Percentiles rank a stretch among this genome's conserved stretches.
These are phyloP conservation scores for Columba janthina DNA, from an alignment of 2,113 vertebrate species.

Conservation along the genomic window DNA sequence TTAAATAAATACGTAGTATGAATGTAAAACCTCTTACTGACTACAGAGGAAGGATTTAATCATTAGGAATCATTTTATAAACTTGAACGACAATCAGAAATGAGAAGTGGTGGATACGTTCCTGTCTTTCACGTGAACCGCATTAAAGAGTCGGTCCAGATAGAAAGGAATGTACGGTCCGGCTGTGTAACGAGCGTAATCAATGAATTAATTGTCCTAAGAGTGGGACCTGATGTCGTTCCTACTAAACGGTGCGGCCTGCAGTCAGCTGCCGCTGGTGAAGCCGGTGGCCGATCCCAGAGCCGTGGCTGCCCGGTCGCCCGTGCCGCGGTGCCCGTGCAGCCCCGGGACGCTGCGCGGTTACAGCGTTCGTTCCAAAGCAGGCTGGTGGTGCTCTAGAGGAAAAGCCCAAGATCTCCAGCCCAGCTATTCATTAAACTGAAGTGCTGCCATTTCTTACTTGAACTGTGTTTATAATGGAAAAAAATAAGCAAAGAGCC, in stretches of 20 bases:
- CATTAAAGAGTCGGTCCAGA: not conserved
- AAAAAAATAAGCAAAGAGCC: not conserved
- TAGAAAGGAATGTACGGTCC: not conserved
- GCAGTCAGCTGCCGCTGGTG: no score
- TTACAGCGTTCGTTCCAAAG: not conserved
- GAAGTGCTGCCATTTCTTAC: not conserved
- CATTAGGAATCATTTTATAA: not conserved
- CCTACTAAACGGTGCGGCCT: not conserved
- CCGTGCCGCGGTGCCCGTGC: no score
- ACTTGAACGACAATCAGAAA: not conserved
- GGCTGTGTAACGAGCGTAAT: not conserved
- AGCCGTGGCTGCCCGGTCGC: no score
- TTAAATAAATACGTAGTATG: conserved; percentile 4
- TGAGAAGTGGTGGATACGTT: not conserved
- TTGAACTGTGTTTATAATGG: not conserved
- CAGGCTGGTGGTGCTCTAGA: fast-evolving
- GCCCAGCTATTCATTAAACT: not conserved
- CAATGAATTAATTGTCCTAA: not conserved
- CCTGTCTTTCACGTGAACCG: not conserved
- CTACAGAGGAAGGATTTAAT: not conserved
- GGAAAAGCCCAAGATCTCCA: not conserved
- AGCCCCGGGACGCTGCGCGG: no score
- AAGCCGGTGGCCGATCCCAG: no score
- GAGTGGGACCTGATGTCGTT: not conserved
- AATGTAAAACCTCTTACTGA: not conserved